These are phyloP conservation scores for Rhinolophus ferrumequinum DNA, from an alignment of 2,113 vertebrate species.

Conservation along the genomic window DNA sequence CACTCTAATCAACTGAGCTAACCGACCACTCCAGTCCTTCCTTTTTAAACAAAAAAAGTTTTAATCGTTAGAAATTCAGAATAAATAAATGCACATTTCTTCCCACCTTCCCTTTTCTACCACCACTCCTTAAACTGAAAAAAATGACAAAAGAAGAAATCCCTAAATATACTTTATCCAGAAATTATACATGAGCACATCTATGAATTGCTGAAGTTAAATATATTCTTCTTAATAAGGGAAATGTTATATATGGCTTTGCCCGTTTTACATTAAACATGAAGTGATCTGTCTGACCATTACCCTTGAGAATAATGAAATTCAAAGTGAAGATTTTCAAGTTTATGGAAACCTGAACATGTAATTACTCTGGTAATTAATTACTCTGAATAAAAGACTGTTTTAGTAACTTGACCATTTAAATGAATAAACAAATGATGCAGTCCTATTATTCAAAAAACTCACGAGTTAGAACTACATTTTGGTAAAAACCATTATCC, in stretches of 20 bases:
- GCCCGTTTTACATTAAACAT: not conserved
- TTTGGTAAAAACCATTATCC: not conserved
- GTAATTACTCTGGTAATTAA: not conserved
- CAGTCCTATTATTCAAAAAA: not conserved
- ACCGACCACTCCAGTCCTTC: not conserved
- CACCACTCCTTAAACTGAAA: not conserved
- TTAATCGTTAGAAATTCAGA: not conserved
- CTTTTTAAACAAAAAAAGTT: not conserved
- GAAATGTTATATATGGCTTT: not conserved
- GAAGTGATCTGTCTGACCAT: not conserved
- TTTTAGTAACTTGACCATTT: not conserved
- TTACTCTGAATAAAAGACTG: not conserved
- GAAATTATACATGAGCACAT: not conserved
- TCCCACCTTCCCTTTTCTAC: not conserved
- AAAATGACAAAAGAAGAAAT: not conserved
- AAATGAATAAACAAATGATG: not conserved
- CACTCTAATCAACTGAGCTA: too few relatives aligned
- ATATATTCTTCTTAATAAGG: not conserved
- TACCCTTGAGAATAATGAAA: not conserved
- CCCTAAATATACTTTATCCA: not conserved
- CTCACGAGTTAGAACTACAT: not conserved
- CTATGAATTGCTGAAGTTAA: not conserved
- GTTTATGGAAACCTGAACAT: conserved; percentile 11
- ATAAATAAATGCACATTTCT: not conserved
- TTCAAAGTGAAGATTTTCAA: not conserved